These are phyloP conservation scores for Hydraecia micacea DNA, from an alignment of 2,888 invertebrate genomes.

Conservation along the genomic window DNA sequence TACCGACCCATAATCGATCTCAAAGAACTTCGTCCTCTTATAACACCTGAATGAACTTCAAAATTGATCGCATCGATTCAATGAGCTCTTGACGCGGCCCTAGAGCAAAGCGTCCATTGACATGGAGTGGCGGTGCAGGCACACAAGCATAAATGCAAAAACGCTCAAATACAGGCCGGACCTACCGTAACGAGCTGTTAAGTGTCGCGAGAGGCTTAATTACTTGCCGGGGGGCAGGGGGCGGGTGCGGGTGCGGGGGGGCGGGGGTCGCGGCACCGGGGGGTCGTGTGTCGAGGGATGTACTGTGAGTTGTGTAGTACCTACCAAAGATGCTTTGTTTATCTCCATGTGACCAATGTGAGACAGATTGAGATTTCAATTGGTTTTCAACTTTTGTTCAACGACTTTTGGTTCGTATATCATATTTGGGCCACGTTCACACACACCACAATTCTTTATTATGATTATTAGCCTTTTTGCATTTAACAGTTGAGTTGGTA, in stretches of 20 bases:
- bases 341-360: conserved; percentile 24
- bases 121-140: conserved; percentile 40
- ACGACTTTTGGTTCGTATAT: not conserved
- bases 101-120: conserved; percentile 39
- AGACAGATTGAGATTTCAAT: conserved; percentile 19
- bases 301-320: conserved; percentile 29
- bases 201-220: conserved; percentile 81
- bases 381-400: conserved; percentile 10
- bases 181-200: conserved; percentile 81
- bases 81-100: conserved; percentile 17
- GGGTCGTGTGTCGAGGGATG: conserved; percentile 47
- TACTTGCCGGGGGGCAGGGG: conserved; percentile 62
- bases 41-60: conserved; percentile 33
- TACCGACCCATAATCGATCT: not conserved
- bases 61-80: conserved; percentile 27
- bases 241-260: not conserved
- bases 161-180: conserved; percentile 67
- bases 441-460: not conserved
- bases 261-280: not conserved
- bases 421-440: not conserved
- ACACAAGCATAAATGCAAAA: not conserved
- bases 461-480: not conserved
- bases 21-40: conserved; percentile 10
- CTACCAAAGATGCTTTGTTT: conserved; percentile 33
- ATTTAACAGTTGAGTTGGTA: not conserved